Base-by-base conservation (phyloP, 2,797 vertebrate species). In the Takifugu rubripes region DNA sequence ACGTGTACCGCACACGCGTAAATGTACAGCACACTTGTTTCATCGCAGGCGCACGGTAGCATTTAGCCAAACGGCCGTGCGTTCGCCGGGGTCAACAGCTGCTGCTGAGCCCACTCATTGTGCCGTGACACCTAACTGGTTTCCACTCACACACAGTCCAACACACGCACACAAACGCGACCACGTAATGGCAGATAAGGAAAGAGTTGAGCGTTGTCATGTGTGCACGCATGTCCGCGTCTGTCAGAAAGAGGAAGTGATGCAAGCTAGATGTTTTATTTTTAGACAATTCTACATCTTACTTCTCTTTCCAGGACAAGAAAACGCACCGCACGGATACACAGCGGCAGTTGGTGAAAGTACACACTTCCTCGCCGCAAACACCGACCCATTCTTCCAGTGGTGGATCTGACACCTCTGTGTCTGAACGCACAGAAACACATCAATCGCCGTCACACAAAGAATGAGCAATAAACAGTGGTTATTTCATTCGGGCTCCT, bases 301-400 rank as follows among this genome's bases (percentile, higher is more conserved):
- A 87, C 73, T 89, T 88, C 83, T 82, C 85, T 84, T 83, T 88
- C 79, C 84, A 86, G 78, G 79, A 82, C 83, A 75, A 74, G 53
- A 46, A 75, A 55, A 72, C 55, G 70, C 57, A 59, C 46, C 5
- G 36, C 4, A 56, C 42, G 50, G 25, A 59, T 49, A 49, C 52
- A 58, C 57, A 58, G 49, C 68, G 47, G 40, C 25, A 68, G 40
- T 54, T 8, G 81, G 71, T 78, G 79, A 83, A 87, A 84, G 78
- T 78, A 58, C 73, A 76, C 74, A 76, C 72, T 81, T 85, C 83
- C 81, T 74, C 44, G 54, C 65, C 73, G 67, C 71, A 77, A 68
- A 78, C 78, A 61, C 78, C 70, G 46, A 79, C 76, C 53, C 68
- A 49, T 48, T 81, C 68, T 82, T 82, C 70, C 72, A 84, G 61